Base-by-base conservation (phyloP, 2,113 vertebrate species). In the Rhea pennata region DNA sequence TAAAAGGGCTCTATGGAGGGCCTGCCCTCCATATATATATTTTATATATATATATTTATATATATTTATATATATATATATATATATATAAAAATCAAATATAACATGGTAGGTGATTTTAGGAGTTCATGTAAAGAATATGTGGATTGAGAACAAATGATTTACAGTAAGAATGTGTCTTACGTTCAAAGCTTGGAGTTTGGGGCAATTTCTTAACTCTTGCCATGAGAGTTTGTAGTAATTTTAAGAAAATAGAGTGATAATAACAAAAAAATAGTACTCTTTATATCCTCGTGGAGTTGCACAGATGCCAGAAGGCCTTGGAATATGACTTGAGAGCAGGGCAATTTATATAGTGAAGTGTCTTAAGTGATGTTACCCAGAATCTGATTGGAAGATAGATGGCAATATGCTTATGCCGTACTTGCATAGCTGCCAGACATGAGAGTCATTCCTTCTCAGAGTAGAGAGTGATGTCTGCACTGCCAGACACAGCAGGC, bases 401-500 rank as follows among this genome's bases (percentile, higher is more conserved):
- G 94, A 79, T 74, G 62, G 71, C 50, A 89, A 93, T 92, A 9
- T 29, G 29, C 78, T 92, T 88, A 61, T 50, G 94, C 80, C 66
- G 29, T 92, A 12, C 69, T 96, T 92, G 71, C 77, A 85, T 70
- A 36, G 74, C 82, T 95, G 94, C 84, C 92, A 96, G 81, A 83
- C 51, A 8, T 92, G 91, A 87, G 46, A 93, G 87, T 87, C 58
- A 62, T 84, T 93, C 53, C 77, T 87, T 86, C 83, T 80, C 61
- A 13, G 90, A 90, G 58, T 29, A 82, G 89, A 24, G 87, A 95
- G 66, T 58, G 70, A 62, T 74, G 74, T 76, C 67, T 87, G 50
- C 88, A 48, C 46, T 93, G 96, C 96, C 96, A 97, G 96, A 67
- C 91, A 85, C 94, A 93, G 94, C 94, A 94, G 92, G 92, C 74